Conservation (phyloP, 2,888 invertebrate genomes). For the Labia minor region DNA sequence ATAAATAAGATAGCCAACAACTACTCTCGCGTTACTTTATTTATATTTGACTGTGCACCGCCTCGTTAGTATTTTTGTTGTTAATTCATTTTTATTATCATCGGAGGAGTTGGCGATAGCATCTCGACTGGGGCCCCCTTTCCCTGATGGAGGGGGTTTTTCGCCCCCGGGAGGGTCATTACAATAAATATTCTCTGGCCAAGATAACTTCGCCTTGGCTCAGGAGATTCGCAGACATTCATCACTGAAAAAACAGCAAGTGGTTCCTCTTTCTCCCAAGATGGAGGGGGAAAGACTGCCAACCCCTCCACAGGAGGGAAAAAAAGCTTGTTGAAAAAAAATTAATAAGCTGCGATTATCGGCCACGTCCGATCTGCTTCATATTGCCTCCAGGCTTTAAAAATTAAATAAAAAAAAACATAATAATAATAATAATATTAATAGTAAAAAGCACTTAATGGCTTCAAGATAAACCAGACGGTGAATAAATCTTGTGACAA, state of each 20-base stretch:
- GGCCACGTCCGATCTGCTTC: background rate
- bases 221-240: constrained; percentile 18
- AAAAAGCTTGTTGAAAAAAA: background rate
- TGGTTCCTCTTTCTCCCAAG: background rate
- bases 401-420: constrained; percentile 4
- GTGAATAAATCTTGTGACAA: background rate
- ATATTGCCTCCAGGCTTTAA: background rate
- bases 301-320: background rate
- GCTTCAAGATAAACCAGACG: background rate
- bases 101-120: constrained; percentile 22
- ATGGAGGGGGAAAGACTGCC: background rate
- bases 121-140: constrained; percentile 8
- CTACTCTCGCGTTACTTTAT: background rate
- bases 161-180: constrained; percentile 20
- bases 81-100: constrained; percentile 27
- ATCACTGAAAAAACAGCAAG: constrained; percentile 15
- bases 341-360: constrained; percentile 1
- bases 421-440: constrained; percentile 1
- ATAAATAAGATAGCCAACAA: constrained; percentile 9
- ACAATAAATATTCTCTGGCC: constrained; percentile 22
- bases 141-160: background rate
- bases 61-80: constrained; percentile 25
- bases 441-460: background rate
- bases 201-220: constrained; percentile 21
- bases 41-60: constrained; percentile 13